Evolutionary conservation across 2,113 vertebrate genomes (phyloP), one percentile per base, ranked within the genome.

Genomic region (Oncorhynchus clarkii): DNA sequence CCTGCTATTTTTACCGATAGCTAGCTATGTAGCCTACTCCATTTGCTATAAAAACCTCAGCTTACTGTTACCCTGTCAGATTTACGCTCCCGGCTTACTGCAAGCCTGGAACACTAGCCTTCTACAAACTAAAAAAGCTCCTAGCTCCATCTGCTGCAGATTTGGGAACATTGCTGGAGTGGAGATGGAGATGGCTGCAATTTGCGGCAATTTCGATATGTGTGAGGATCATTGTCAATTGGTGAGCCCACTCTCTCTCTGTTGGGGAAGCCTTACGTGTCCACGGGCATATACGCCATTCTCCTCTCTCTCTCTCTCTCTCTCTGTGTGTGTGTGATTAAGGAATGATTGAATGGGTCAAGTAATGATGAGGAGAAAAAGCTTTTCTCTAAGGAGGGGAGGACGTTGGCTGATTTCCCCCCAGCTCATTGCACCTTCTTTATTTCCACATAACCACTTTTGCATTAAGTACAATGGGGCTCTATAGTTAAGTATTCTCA

Each of bases 171-270:
- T 77, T 26, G 78, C 80, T 69, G 76, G 79, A 87, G 86, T 87
- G 83, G 81, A 88, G 84, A 88, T 45, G 39, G 39, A 12, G 39
- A 51, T 82, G 78, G 88, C 81, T 84, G 86, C 88, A 89, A 91
- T 90, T 92, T 90, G 85, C 74, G 80, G 80, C 86, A 87, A 89
- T 90, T 89, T 78, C 48, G 80, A 86, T 86, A 90, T 87, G 87
- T 88, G 87, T 86, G 82, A 87, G 83, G 78, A 87, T 64, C 67
- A 60, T 80, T 84, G 14, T 78, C 84, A 83, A 88, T 84, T 74
- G 51, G 59, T 20, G n/a, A 60, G 76, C 73, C 74, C 81, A 82
- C 83, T 87, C 82, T 0, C 14, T 54, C 51, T 71, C 24, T 67
- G 74, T 48, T 83, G 77, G 73, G 78, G 84, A 34, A 65, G 79